phyloP scores from a whole-genome alignment of 2,113 vertebrate species.

The Hystrix brachyura region DNA sequence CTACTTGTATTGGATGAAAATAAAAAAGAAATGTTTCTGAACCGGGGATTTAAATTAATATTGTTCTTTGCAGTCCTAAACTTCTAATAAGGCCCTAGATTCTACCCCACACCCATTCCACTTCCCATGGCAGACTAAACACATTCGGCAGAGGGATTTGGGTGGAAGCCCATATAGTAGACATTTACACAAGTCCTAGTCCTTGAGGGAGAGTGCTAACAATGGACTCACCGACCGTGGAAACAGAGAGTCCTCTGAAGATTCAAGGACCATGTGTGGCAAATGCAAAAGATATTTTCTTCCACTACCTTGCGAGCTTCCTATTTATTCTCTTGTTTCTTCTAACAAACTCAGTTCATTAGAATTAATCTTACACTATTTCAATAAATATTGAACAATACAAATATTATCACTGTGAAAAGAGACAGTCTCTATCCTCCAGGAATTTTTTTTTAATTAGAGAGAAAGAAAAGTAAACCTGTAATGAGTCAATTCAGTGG shows the following conservation, averaged over 20 bases:
- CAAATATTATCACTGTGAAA: conserved; percentile 36
- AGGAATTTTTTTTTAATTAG: neutral
- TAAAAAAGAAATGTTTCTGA: neutral
- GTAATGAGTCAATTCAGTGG: neutral
- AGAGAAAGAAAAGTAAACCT: neutral
- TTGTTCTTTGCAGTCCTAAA: neutral
- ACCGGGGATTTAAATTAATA: neutral
- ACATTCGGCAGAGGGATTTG: neutral
- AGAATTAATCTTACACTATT: neutral
- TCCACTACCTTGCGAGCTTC: neutral
- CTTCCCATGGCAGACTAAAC: neutral
- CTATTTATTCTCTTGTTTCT: neutral
- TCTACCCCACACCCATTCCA: neutral
- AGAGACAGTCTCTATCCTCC: neutral
- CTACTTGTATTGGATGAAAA: neutral
- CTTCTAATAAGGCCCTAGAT: neutral
- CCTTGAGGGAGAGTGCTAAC: neutral
- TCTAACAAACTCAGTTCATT: neutral
- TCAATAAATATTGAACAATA: neutral
- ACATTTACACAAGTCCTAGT: neutral
- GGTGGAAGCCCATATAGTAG: neutral
- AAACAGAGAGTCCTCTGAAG: neutral
- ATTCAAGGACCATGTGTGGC: neutral
- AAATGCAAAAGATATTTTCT: neutral
- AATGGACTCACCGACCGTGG: fast-evolving